These are phyloP conservation scores for Aphelenchoides besseyi DNA, from an alignment of 1,140 invertebrate genomes.

Conservation along the genomic window DNA sequence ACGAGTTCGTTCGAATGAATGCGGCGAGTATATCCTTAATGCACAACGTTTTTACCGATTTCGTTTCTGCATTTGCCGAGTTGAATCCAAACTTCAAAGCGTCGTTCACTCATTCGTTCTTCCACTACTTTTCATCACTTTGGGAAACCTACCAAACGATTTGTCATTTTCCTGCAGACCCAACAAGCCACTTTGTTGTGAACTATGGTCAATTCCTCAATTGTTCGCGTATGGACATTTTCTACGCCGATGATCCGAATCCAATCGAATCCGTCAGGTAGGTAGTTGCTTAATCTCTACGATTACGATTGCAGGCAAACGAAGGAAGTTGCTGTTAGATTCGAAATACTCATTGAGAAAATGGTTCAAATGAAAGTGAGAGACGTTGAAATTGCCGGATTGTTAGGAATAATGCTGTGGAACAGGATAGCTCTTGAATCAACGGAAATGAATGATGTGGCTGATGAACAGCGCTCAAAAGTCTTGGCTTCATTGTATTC, in stretches of 20 bases:
- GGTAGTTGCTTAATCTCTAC: neutral
- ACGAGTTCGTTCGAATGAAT: neutral
- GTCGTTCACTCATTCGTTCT: neutral
- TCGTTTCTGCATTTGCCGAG: neutral
- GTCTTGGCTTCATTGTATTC: neutral
- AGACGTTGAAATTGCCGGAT: neutral
- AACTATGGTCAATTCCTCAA: neutral
- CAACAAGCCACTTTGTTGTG: neutral
- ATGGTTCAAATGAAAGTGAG: neutral
- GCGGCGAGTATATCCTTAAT: neutral
- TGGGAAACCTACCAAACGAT: neutral
- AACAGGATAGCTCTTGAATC: no score
- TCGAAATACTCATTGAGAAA: neutral
- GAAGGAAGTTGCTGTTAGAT: neutral
- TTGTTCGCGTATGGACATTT: neutral
- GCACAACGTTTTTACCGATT: neutral
- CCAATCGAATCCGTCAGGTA: neutral
- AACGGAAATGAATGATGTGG: no score
- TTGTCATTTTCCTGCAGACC: neutral
- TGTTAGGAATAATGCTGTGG: neutral
- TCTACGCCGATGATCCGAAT: neutral
- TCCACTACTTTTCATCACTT: neutral
- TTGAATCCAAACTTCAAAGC: neutral
- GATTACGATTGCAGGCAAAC: neutral
- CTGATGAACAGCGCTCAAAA: neutral